Evolutionary conservation across 1,140 invertebrate genomes (phyloP).

Genomic region (Trichonephila clavipes): DNA sequence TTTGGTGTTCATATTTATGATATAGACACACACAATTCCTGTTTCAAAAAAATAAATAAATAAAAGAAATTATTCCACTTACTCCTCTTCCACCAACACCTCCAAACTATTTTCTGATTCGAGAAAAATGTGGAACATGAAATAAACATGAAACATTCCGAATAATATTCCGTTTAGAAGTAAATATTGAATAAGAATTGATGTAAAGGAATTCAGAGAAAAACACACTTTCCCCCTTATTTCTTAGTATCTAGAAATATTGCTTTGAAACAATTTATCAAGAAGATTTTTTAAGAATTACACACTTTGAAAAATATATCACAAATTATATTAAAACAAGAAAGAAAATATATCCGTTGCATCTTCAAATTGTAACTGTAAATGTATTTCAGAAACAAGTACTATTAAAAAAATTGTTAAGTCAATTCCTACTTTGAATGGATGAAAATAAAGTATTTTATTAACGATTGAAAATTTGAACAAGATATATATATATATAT

Average conservation of each 20-base stretch:
- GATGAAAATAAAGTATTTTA: too few relatives aligned
- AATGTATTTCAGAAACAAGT: too few relatives aligned
- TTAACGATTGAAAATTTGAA: too few relatives aligned
- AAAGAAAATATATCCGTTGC: too few relatives aligned
- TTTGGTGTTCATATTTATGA: not conserved
- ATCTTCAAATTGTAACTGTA: too few relatives aligned
- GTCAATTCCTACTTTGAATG: too few relatives aligned
- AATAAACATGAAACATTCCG: constrained; percentile 5
- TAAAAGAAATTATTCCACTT: not conserved
- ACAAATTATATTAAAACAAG: not conserved
- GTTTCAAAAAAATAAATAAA: not conserved
- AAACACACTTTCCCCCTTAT: not conserved
- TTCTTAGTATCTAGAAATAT: not conserved
- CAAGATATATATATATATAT: too few relatives aligned
- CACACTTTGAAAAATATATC: not conserved
- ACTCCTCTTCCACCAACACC: not conserved
- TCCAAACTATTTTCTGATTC: not conserved
- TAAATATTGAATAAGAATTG: constrained; percentile 19
- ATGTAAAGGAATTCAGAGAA: constrained; percentile 1
- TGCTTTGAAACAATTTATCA: not conserved
- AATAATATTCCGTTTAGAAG: not conserved
- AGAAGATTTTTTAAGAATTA: not conserved
- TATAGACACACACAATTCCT: not conserved
- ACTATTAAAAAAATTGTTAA: too few relatives aligned
- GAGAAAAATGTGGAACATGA: not conserved